phyloP scores from a whole-genome alignment of 1,140 invertebrate species.

The Macrotrachela quadricornifera region DNA sequence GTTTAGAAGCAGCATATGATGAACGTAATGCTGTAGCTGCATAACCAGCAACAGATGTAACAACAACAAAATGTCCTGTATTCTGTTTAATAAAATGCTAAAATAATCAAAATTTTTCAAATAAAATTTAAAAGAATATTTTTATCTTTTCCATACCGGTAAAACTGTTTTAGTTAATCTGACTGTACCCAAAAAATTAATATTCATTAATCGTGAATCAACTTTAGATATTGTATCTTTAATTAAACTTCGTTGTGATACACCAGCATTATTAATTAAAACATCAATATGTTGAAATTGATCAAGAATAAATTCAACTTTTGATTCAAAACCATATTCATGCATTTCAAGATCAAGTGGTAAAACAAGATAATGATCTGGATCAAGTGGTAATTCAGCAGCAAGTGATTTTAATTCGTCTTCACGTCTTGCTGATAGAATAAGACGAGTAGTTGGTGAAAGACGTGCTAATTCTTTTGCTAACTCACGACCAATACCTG shows the following conservation, averaged over 20 bases:
- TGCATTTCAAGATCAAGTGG: neutral
- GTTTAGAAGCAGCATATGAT: conserved; percentile 5
- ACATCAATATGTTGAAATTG: conserved; percentile 3
- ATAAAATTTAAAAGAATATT: neutral
- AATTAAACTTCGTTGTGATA: neutral
- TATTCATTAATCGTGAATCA: conserved; percentile 2
- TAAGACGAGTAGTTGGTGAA: no score
- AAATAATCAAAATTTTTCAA: neutral
- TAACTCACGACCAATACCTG: no score
- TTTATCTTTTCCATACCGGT: neutral
- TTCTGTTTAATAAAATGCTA: neutral
- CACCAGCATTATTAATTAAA: conserved; percentile 8
- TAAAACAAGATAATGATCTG: neutral
- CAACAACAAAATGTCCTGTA: no score
- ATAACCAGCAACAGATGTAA: neutral
- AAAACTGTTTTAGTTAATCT: neutral
- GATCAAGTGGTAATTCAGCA: no score
- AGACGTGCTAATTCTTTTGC: no score
- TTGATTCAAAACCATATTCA: neutral
- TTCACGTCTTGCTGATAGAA: no score
- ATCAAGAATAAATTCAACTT: neutral
- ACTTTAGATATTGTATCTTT: neutral
- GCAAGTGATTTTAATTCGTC: no score
- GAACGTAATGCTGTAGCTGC: neutral
- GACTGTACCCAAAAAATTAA: conserved; percentile 6